These are phyloP conservation scores for Enteromius argenteus DNA, from an alignment of 2,797 vertebrate genomes.

Conservation along the genomic window DNA sequence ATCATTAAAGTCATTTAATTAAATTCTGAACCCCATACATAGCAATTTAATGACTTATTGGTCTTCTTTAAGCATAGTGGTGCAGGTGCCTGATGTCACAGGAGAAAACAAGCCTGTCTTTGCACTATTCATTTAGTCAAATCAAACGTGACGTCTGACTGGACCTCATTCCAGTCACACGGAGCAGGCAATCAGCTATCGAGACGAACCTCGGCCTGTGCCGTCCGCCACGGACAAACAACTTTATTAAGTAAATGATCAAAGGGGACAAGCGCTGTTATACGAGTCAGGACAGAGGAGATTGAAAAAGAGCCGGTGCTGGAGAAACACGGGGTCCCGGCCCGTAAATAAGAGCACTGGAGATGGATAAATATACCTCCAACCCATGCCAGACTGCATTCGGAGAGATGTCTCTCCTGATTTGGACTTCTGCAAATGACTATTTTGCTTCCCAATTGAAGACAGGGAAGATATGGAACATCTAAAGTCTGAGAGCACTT, in stretches of 20 bases:
- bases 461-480: not conserved
- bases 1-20: not conserved
- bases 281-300: not conserved
- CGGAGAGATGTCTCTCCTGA: not conserved
- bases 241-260: conserved; percentile 62
- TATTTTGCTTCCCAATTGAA: not conserved
- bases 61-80: not conserved
- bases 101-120: conserved; percentile 74
- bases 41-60: not conserved
- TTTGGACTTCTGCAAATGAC: not conserved
- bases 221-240: conserved; percentile 46
- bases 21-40: not conserved
- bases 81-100: conserved; percentile 59
- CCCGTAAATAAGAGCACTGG: conserved; percentile 32
- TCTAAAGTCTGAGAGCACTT: not conserved
- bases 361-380: conserved; percentile 26
- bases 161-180: conserved; percentile 57
- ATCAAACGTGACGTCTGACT: conserved; percentile 77
- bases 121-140: conserved; percentile 73
- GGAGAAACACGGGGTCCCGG: conserved; percentile 8
- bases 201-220: conserved; percentile 36
- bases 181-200: conserved; percentile 54
- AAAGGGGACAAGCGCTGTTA: conserved; percentile 49
- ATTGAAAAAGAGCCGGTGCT: conserved; percentile 35
- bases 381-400: conserved; percentile 18